Conservation (phyloP, 2,888 invertebrate species). For the Galerucella nymphaeae region DNA sequence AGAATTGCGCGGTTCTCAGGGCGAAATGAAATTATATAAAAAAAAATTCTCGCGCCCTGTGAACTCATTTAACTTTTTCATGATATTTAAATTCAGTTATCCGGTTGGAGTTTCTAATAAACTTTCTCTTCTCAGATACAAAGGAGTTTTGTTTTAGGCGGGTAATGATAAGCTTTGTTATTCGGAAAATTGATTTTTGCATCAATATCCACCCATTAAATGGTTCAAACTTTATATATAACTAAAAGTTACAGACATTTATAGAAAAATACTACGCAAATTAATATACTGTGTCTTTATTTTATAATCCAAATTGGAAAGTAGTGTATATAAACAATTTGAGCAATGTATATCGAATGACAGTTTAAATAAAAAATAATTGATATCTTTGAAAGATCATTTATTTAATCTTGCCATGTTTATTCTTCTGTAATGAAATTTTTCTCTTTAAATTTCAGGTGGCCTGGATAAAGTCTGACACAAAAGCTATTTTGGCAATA, state of each 20-base stretch:
- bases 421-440: slow-evolving; percentile 25
- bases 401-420: slow-evolving; percentile 9
- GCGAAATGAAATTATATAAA: slow-evolving; percentile 27
- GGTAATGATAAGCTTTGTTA: slow-evolving; percentile 27
- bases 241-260: too few relatives aligned
- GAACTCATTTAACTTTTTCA: slow-evolving; percentile 35
- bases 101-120: slow-evolving; percentile 29
- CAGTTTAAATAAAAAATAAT: too few relatives aligned
- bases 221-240: background rate
- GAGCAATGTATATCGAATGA: too few relatives aligned
- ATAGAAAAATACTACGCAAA: too few relatives aligned
- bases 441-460: slow-evolving; percentile 71
- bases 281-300: too few relatives aligned
- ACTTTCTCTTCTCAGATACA: slow-evolving; percentile 27
- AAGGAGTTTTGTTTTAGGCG: slow-evolving; percentile 32
- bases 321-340: too few relatives aligned
- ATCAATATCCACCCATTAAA: slow-evolving; percentile 4
- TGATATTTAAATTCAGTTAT: slow-evolving; percentile 34
- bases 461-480: slow-evolving; percentile 93
- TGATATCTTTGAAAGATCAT: background rate
- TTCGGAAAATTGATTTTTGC: slow-evolving; percentile 26
- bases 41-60: slow-evolving; percentile 29
- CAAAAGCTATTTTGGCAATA: slow-evolving; percentile 88
- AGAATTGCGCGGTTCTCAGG: slow-evolving; percentile 51
- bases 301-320: too few relatives aligned